Evolutionary conservation across 2,113 vertebrate genomes (phyloP).

Genomic region (Bos javanicus): DNA sequence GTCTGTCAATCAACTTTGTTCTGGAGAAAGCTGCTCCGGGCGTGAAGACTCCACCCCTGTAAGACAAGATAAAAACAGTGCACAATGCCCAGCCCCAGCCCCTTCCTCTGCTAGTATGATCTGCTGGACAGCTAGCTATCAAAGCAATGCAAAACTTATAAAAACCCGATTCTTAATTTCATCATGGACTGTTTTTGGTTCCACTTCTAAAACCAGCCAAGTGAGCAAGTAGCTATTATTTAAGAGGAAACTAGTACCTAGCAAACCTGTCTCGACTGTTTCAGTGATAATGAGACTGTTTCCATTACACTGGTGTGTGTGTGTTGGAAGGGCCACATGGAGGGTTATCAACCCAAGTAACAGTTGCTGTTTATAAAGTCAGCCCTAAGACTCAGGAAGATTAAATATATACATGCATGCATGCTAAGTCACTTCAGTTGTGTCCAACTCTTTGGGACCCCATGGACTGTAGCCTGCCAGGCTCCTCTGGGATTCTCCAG

Average conservation of each 20-base stretch:
- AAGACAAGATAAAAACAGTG: slow-evolving; percentile 31
- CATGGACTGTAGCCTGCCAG: background rate
- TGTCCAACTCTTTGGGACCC: background rate
- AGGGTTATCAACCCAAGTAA: background rate
- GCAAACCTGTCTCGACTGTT: background rate
- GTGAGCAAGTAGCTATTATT: background rate
- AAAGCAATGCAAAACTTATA: background rate
- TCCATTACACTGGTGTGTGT: rapidly evolving
- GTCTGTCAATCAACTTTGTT: slow-evolving; percentile 92
- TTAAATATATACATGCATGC: background rate
- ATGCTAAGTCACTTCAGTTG: background rate
- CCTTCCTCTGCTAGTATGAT: background rate
- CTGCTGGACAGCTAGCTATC: background rate
- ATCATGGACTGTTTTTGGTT: background rate
- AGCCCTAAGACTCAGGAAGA: background rate
- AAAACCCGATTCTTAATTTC: background rate
- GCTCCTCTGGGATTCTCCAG: background rate
- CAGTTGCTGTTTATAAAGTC: background rate
- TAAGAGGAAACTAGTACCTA: background rate
- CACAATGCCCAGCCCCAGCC: background rate
- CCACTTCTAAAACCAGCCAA: background rate
- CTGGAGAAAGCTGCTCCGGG: slow-evolving; percentile 93
- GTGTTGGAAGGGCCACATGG: background rate
- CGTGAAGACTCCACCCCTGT: slow-evolving; percentile 94
- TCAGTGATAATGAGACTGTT: background rate